These are phyloP conservation scores for Fistularia commersonii DNA, from an alignment of 2,797 vertebrate genomes.

Conservation along the genomic window DNA sequence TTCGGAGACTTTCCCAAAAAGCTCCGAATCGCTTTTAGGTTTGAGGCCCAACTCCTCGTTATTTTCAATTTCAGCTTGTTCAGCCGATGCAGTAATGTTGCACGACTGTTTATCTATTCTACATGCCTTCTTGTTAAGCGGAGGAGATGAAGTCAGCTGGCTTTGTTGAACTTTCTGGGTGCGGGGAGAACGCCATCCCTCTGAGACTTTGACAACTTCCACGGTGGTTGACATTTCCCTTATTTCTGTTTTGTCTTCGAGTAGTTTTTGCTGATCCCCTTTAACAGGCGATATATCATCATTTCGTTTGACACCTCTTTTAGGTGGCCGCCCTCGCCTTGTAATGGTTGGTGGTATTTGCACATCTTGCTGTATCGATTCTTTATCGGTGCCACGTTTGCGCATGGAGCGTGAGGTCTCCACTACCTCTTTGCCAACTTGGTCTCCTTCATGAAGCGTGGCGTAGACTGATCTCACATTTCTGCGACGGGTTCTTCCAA, in stretches of 20 bases:
- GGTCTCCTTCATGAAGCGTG: conserved; percentile 85
- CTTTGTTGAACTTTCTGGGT: conserved; percentile 82
- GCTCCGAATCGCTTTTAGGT: conserved; percentile 62
- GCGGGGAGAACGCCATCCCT: conserved; percentile 90
- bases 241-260: conserved; percentile 78
- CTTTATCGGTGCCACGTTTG: conserved; percentile 86
- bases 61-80: conserved; percentile 56
- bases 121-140: conserved; percentile 79
- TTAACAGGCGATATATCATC: conserved; percentile 84
- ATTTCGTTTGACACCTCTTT: conserved; percentile 80
- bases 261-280: conserved; percentile 70
- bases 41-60: conserved; percentile 56
- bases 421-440: conserved; percentile 78
- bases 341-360: conserved; percentile 66
- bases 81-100: conserved; percentile 38
- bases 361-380: conserved; percentile 76
- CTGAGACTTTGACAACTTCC: conserved; percentile 79
- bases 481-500: conserved; percentile 87
- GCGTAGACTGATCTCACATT: conserved; percentile 96
- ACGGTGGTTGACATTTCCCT: conserved; percentile 70
- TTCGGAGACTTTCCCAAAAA: conserved; percentile 67
- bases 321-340: conserved; percentile 79
- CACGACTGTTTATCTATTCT: conserved; percentile 77
- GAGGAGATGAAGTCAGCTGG: conserved; percentile 58
- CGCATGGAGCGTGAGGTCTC: conserved; percentile 87